Base-by-base conservation (phyloP, 2,888 invertebrate genomes). In the Pollenia angustigena region DNA sequence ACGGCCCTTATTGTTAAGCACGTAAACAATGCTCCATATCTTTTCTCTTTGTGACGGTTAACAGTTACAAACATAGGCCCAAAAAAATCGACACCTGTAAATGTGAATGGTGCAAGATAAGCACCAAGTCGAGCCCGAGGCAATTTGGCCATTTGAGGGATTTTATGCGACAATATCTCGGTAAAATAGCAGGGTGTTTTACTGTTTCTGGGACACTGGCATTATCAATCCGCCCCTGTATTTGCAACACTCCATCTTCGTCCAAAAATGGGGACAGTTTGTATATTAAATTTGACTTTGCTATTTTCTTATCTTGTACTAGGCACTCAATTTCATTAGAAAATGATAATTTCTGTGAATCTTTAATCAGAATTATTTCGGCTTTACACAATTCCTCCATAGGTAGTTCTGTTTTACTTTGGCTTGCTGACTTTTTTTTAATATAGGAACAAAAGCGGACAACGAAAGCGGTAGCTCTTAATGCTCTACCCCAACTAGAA, bases 61-160 rank as follows among this genome's bases (percentile, higher is more conserved):
- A 76, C 75, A n/a, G 62, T 56, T 16, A 82, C 69, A 10, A 62
- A 54, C n/a, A 76, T 71, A 4, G 71, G 76, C 9, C 71, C 76
- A 18, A 82, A 82, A 44, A 44, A 82, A 6, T 76, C 68, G 0
- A 82, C 4, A 11, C 62, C 71, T 14, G 64, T 81, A 42, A 56
- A 81, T 18, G 71, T 71, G 23, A 81, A 81, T 2, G 81, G 81
- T 14, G 72, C 40, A 4, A 52, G 7, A 44, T 62, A 69, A 12
- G 56, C 18, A 11, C 62, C 62, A 4, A 72, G 46, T 2, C 79
- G 56, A 81, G 79, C 80, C n/a, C 68, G 18, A 11, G 85, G 66
- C n/a, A 88, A 14, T 58, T 58, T 85, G 11, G 72, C 66, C 85
- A 87, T 84, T 32, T 80, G 81, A 50, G 84, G 85, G n/a, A 12